These are phyloP conservation scores for Volucella inflata DNA, from an alignment of 2,888 invertebrate species.

Conservation along the genomic window DNA sequence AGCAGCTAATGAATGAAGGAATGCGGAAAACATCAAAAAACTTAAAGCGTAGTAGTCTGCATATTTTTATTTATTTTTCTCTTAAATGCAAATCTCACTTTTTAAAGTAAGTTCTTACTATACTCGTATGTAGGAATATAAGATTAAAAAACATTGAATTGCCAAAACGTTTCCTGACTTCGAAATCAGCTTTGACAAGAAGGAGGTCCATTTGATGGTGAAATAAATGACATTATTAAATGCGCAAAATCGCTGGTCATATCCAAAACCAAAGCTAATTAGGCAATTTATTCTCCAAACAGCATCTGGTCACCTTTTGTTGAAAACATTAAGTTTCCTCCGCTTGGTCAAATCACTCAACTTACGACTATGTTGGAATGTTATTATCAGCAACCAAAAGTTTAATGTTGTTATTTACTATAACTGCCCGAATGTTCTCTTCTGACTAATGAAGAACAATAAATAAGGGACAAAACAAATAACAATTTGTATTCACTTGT, in stretches of 20 bases:
- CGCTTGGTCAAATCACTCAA: conserved; percentile 24
- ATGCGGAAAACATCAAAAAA: too few species aligned
- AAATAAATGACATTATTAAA: conserved; percentile 7
- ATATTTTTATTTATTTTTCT: too few species aligned
- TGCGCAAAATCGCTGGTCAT: neutral
- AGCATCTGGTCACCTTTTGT: conserved; percentile 3
- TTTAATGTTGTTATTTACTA: conserved; percentile 33
- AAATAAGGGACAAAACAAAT: conserved; percentile 20
- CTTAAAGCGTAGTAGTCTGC: too few species aligned
- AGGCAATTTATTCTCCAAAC: conserved; percentile 26
- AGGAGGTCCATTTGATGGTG: conserved; percentile 3
- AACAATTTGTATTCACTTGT: conserved; percentile 3
- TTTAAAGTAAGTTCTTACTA: neutral
- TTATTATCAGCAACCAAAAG: conserved; percentile 42
- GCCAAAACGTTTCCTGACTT: conserved; percentile 8
- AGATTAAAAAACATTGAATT: conserved; percentile 9
- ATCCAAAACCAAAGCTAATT: conserved; percentile 29
- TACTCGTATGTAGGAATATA: neutral
- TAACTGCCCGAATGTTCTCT: conserved; percentile 6
- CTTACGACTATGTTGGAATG: conserved; percentile 3
- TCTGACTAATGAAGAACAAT: conserved; percentile 3
- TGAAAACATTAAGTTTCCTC: neutral
- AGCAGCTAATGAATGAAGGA: too few species aligned
- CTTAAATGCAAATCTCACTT: too few species aligned
- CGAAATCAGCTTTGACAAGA: conserved; percentile 6